Percentiles rank a stretch among this genome's conserved stretches.
Conservation (phyloP, 1,140 invertebrate genomes). For the Drosophila ercepeae region DNA sequence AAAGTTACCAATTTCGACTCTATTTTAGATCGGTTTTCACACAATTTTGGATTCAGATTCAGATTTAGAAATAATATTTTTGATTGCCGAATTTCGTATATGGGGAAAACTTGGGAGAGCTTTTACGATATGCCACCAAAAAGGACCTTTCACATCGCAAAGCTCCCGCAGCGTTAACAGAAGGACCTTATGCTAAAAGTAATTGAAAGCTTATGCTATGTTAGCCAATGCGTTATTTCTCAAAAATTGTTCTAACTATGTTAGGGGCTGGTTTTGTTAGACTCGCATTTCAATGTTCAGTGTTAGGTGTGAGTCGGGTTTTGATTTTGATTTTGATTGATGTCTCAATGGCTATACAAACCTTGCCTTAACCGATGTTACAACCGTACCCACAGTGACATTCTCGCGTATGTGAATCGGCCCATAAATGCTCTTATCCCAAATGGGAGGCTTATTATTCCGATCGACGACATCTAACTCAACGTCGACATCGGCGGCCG, state of each 20-base stretch:
- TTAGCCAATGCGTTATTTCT: conserved; percentile 54
- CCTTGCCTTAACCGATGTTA: conserved; percentile 98
- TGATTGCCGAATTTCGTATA: conserved; percentile 6
- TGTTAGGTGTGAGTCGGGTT: conserved; percentile 32
- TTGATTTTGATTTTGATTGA: conserved; percentile 11
- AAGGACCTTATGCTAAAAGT: conserved; percentile 43
- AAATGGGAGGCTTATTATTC: conserved; percentile 98
- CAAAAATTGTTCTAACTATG: conserved; percentile 46
- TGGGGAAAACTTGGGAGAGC: conserved; percentile 16
- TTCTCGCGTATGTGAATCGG: conserved; percentile 98
- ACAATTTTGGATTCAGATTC: neutral
- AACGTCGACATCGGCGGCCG: conserved; percentile 96
- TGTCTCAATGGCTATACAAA: conserved; percentile 88
- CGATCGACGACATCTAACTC: conserved; percentile 98
- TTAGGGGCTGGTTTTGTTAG: conserved; percentile 73
- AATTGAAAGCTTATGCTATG: conserved; percentile 48
- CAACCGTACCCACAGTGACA: conserved; percentile 98
- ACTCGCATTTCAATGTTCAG: conserved; percentile 46
- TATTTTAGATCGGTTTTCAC: conserved; percentile 18
- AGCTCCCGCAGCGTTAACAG: conserved; percentile 15
- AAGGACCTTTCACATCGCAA: conserved; percentile 15
- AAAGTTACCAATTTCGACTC: conserved; percentile 20
- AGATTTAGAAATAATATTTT: conserved; percentile 1
- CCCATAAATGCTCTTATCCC: conserved; percentile 96
- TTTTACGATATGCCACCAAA: conserved; percentile 49